Evolutionary conservation across 2,113 vertebrate species (phyloP).

Genomic region (Columba livia): DNA sequence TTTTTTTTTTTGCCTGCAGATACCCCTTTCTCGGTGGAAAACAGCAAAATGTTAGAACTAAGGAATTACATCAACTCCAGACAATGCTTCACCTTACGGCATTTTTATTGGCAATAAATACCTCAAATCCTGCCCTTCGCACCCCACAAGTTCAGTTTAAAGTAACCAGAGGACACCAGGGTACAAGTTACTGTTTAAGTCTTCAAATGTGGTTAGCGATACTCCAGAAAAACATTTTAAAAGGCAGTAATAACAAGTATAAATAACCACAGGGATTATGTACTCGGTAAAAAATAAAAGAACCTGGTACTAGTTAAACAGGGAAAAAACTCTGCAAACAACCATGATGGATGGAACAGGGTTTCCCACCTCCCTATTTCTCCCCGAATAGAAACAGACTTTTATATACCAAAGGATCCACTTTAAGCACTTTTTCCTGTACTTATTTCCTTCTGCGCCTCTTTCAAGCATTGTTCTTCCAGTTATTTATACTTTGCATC

Average conservation of each 20-base stretch:
- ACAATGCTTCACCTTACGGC: rapidly evolving
- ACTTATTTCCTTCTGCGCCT: not conserved
- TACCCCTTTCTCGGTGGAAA: not conserved
- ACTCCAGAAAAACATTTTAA: not conserved
- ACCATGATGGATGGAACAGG: not conserved
- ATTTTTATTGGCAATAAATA: not conserved
- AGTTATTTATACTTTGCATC: not conserved
- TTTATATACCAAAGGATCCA: not conserved
- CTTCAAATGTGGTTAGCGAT: not conserved
- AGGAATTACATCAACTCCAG: not conserved
- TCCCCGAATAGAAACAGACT: not conserved
- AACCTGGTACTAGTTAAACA: rapidly evolving
- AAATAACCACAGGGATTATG: not conserved
- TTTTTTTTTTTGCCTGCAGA: not conserved
- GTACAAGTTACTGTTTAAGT: rapidly evolving
- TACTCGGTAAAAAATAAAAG: not conserved
- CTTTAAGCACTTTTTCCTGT: not conserved
- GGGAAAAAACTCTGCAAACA: not conserved
- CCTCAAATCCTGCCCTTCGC: not conserved
- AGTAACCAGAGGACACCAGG: not conserved
- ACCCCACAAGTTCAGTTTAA: not conserved
- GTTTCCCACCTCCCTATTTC: too few relatives aligned
- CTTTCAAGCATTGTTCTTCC: not conserved
- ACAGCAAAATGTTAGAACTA: not conserved
- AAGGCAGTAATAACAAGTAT: not conserved